Evolutionary conservation across 2,113 vertebrate genomes (phyloP).

Genomic region (Pongo abelii): DNA sequence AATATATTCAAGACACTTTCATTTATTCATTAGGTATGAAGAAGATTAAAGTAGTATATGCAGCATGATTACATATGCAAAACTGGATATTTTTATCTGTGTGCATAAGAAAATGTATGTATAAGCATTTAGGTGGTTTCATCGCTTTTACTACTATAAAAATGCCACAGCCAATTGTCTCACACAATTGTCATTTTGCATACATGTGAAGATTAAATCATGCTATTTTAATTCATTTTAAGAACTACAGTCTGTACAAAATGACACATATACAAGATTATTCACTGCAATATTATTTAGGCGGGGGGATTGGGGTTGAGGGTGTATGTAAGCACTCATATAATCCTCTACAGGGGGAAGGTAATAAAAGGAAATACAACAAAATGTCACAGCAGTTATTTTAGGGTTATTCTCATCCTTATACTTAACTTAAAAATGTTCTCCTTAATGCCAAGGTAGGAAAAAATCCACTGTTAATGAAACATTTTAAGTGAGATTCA

Average conservation of each 20-base stretch:
- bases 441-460: conserved; percentile 5
- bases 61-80: neutral
- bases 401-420: conserved; percentile 47
- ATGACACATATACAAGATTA: neutral
- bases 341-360: neutral
- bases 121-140: neutral
- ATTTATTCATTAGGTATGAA: neutral
- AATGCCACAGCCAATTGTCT: neutral
- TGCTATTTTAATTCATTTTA: neutral
- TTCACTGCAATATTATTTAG: neutral
- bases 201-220: conserved; percentile 3
- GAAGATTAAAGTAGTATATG: neutral
- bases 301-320: neutral
- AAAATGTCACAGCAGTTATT: conserved; percentile 19
- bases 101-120: neutral
- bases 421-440: neutral
- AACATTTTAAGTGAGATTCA: neutral
- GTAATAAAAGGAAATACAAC: conserved; percentile 7
- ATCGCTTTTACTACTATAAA: neutral
- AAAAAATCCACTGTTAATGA: neutral
- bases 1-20: neutral
- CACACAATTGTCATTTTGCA: neutral
- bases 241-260: neutral
- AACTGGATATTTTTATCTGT: neutral
- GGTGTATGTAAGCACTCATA: neutral